Evolutionary conservation across 2,797 vertebrate species (phyloP).

Genomic region (Cheirogaleus major): DNA sequence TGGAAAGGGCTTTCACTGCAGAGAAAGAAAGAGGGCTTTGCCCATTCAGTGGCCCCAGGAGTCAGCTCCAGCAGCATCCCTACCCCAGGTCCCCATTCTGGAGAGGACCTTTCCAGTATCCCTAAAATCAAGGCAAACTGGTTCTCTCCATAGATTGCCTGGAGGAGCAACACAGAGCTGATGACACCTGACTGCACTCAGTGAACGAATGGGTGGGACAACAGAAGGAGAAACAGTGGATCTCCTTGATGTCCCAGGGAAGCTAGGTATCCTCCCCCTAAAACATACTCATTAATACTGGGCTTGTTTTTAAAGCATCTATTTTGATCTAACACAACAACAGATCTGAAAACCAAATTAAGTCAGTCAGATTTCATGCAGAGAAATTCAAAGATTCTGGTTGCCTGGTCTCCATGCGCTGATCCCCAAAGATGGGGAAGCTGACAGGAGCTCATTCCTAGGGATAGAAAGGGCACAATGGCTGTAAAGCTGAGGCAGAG

Average conservation of each 20-base stretch:
- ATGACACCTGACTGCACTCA: not conserved
- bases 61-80: constrained; percentile 50
- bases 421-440: constrained; percentile 12
- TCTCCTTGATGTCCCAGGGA: not conserved
- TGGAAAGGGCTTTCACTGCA: constrained; percentile 81
- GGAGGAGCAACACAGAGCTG: not conserved
- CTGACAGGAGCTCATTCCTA: not conserved
- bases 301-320: constrained; percentile 53
- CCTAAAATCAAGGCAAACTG: constrained; percentile 42
- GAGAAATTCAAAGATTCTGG: constrained; percentile 51
- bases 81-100: not conserved
- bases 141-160: constrained; percentile 47
- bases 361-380: constrained; percentile 29
- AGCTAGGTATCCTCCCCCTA: not conserved
- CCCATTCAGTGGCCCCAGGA: constrained; percentile 14
- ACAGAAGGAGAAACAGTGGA: constrained; percentile 57
- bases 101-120: not conserved
- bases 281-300: not conserved
- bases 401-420: not conserved
- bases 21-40: constrained; percentile 63
- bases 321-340: constrained; percentile 40
- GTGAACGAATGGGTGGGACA: constrained; percentile 42
- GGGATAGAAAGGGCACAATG: not conserved
- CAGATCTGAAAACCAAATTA: constrained; percentile 44
- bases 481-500: not conserved